phyloP scores from a whole-genome alignment of 2,113 vertebrate genomes.

The Forbesichthys papilliferus region DNA sequence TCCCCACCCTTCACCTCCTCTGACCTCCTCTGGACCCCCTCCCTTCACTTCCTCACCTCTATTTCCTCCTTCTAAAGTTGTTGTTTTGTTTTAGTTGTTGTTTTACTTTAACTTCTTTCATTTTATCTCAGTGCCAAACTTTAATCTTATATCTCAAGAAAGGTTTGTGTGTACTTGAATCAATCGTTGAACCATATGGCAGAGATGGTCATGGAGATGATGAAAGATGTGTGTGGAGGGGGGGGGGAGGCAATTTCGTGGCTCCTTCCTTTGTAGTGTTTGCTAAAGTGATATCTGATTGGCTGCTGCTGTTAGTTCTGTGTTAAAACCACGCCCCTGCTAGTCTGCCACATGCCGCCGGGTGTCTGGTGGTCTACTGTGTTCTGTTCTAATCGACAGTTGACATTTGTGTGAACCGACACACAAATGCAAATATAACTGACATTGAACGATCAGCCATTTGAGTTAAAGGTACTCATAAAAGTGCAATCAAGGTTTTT shows the following conservation, averaged over 20 bases:
- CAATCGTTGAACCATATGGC: neutral
- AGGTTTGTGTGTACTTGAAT: neutral
- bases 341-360: conserved; percentile 30
- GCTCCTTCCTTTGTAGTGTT: neutral
- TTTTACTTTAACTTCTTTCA: neutral
- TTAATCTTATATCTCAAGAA: neutral
- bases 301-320: conserved; percentile 18
- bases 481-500: neutral
- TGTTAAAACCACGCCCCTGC: conserved; percentile 28
- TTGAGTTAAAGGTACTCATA: neutral
- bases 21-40: neutral
- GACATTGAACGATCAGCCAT: neutral
- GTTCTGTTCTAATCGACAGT: neutral
- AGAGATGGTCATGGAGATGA: conserved; percentile 6
- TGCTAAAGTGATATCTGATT: conserved; percentile 32
- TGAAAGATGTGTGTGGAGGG: too few species aligned
- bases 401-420: neutral
- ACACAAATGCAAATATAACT: neutral
- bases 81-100: too few species aligned
- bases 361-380: neutral
- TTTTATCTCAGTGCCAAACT: neutral
- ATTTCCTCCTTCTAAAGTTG: neutral
- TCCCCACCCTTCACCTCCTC: too few species aligned
- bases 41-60: neutral
- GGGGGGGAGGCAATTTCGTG: neutral